Conservation (phyloP, 2,797 vertebrate species). For the Chloroceryle amazona region DNA sequence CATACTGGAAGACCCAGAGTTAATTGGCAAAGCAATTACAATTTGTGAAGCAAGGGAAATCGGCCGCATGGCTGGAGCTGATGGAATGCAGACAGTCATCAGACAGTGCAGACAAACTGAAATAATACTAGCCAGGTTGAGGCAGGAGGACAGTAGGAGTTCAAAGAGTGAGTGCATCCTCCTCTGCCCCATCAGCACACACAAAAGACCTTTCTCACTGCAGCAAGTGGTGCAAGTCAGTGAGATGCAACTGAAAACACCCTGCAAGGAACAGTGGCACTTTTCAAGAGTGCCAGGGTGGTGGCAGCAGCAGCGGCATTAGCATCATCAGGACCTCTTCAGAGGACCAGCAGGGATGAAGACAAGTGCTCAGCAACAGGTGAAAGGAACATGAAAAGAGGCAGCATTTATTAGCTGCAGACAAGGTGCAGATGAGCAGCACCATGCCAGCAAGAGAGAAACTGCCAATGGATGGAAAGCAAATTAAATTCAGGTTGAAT, state of each 20-base stretch:
- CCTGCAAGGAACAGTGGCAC: rapidly evolving
- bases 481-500: not conserved
- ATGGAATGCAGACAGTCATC: conserved; percentile 45
- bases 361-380: rapidly evolving
- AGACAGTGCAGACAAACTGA: conserved; percentile 37
- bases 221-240: rapidly evolving
- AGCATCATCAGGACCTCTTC: not conserved
- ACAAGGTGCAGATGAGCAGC: not conserved
- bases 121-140: not conserved
- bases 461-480: not conserved
- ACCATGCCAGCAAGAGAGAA: not conserved
- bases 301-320: no score
- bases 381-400: not conserved
- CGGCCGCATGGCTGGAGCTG: not conserved
- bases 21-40: conserved; percentile 24
- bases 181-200: not conserved
- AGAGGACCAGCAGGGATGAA: not conserved
- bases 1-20: not conserved
- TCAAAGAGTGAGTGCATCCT: not conserved
- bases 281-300: rapidly evolving
- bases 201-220: not conserved
- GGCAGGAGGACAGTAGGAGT: not conserved
- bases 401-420: not conserved
- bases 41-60: conserved; percentile 33
- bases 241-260: rapidly evolving